Evolutionary conservation across 2,113 vertebrate species (phyloP), one percentile per base, ranked within the genome.

Genomic region (Pleuronectes platessa): DNA sequence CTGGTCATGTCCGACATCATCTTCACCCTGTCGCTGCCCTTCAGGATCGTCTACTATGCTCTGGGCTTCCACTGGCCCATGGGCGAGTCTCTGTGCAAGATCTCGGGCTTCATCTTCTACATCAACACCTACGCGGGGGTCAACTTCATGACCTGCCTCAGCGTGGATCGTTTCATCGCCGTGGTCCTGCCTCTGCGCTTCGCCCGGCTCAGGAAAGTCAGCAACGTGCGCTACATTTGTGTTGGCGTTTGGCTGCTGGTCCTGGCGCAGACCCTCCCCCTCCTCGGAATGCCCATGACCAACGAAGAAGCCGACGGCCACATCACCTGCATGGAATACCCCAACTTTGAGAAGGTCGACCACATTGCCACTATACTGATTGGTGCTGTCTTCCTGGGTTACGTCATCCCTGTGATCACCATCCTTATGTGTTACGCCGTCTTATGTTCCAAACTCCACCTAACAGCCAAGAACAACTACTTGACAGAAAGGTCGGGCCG

Each of bases 141-240:
- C 18, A 98, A 97, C 87, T 99, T 99, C 88, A 99, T 99, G 98
- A 98, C 96, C 0, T 98, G 97, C 81, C 90, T 99, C 67, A 99
- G 98, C 24, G 88, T 99, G 0, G 98, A 99, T 83, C 95, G 98
- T 12, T 98, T 97, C 86, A 95, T 99, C 0, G 97, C 97, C 0
- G 96, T 99, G 3, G 97, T 99, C 18, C 94, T 98, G 58, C 97
- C 97, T 0, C 92, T 97, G 68, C 95, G 95, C 51, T 97, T 95
- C 60, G 89, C 89, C 53, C 94, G 93, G 55, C 91, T 97, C 61
- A 94, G 97, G 74, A 97, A 94, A 72, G 92, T 97, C 56, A 93
- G 93, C 21, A 93, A 95, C 0, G 97, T 97, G 42, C 96, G 93
- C 13, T 94, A 95, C 18, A 94, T 98, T 3, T 98, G 97, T 27